Evolutionary conservation across 2,888 invertebrate species (phyloP).

Genomic region (Torymus texanus): DNA sequence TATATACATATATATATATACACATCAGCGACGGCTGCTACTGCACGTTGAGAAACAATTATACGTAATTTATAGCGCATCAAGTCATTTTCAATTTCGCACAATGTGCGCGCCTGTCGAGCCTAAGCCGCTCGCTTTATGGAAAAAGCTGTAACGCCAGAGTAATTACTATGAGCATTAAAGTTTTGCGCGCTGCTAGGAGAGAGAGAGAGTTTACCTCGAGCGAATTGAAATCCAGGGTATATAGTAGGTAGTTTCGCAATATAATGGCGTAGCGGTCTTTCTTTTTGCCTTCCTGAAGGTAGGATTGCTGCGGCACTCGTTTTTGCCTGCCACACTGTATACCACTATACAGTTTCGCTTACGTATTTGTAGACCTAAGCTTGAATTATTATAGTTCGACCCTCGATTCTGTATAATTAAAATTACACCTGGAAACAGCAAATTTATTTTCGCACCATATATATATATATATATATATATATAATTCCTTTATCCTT

Average conservation of each 20-base stretch:
- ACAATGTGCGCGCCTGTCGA: background rate
- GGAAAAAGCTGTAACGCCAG: constrained; percentile 36
- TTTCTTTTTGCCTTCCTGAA: background rate
- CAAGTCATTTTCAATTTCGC: constrained; percentile 44
- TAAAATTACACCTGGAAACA: too few species aligned
- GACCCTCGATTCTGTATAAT: too few species aligned
- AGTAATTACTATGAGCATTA: constrained; percentile 44
- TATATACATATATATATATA: too few species aligned
- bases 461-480: too few species aligned
- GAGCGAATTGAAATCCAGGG: background rate
- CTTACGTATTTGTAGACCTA: too few species aligned
- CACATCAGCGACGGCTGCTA: too few species aligned
- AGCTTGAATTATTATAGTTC: too few species aligned
- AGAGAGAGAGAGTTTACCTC: background rate
- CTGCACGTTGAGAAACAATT: constrained; percentile 43
- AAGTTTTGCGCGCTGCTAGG: background rate
- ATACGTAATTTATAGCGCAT: constrained; percentile 48
- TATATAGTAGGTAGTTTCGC: background rate
- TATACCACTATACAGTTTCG: too few species aligned
- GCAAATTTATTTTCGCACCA: too few species aligned
- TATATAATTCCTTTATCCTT: too few species aligned
- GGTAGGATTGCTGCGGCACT: too few species aligned
- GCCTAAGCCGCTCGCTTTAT: constrained; percentile 11
- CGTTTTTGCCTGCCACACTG: too few species aligned
- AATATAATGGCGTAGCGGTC: background rate